Base-by-base conservation (phyloP, 2,113 vertebrate genomes). In the Eclectus roratus region DNA sequence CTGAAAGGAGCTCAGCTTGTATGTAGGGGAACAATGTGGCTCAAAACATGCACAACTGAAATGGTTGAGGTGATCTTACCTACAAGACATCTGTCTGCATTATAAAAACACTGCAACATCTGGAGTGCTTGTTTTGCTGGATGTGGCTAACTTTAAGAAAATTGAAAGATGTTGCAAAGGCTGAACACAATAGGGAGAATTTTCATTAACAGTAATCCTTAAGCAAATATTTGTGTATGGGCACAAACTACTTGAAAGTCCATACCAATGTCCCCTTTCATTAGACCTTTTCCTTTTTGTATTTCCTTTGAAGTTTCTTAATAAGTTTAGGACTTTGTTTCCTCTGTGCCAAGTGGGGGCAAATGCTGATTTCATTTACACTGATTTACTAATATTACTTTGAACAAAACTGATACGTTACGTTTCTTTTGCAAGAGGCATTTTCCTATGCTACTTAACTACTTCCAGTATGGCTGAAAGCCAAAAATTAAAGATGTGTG, bases 271-370 rank as follows among this genome's bases (percentile, higher is more conserved):
- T 93, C 73, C 49, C 41, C 77, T 91, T 85, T 85, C 68, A 60
- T 94, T 85, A 95, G 55, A 88, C 47, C 19, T 91, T 94, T 92
- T 83, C 64, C 53, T 70, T 86, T 95, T 53, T 21, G 5, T 88
- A 78, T 80, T 85, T 89, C 55, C 69, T 96, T 96, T 95, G 93
- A 95, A 91, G 72, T 88, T 93, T 83, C 84, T 91, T 91, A 89
- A 56, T 82, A 93, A 83, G 35, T 83, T 86, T 73, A 91, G 55
- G 83, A 63, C 68, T 82, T 61, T 58, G 17, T 85, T 96, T 50
- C 29, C 9, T 91, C 43, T 80, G 76, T 88, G 46, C 64, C 39
- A 71, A 68, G 33, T 56, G 21, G 29, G 64, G 35, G 21, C 18
- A 88, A 95, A 95, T 44, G 14, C 39, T 81, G 82, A 92, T 83